phyloP scores from a whole-genome alignment of 2,888 invertebrate genomes.

The Notodromas monacha region DNA sequence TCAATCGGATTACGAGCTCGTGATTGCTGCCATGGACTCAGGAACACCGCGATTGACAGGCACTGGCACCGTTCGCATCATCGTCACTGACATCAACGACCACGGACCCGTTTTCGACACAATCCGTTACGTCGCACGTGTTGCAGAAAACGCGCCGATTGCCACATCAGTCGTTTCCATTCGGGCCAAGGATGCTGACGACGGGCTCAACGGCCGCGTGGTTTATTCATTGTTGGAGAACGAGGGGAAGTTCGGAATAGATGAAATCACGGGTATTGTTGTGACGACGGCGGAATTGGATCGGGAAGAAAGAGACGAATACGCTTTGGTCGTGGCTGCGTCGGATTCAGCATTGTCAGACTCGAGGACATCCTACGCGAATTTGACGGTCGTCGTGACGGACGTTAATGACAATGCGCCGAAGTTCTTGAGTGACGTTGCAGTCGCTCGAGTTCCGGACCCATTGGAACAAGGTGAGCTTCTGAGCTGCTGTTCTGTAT shows the following conservation, averaged over 20 bases:
- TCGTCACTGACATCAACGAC: constrained; percentile 77
- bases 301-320: constrained; percentile 38
- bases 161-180: constrained; percentile 44
- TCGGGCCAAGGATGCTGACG: constrained; percentile 43
- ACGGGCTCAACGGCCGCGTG: constrained; percentile 52
- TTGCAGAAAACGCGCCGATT: constrained; percentile 46
- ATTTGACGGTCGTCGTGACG: constrained; percentile 24
- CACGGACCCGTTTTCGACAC: constrained; percentile 48
- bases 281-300: constrained; percentile 36
- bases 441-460: constrained; percentile 48
- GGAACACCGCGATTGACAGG: constrained; percentile 73
- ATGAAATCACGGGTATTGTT: constrained; percentile 42
- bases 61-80: constrained; percentile 53
- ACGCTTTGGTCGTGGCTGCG: constrained; percentile 50
- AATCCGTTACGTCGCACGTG: constrained; percentile 37
- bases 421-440: constrained; percentile 26
- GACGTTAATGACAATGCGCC: constrained; percentile 18
- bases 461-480: constrained; percentile 30
- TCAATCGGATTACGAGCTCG: constrained; percentile 33
- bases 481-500: not conserved
- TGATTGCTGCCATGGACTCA: constrained; percentile 58
- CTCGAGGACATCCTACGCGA: constrained; percentile 44
- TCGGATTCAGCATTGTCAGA: constrained; percentile 60
- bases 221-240: constrained; percentile 19
- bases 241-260: constrained; percentile 41